Conservation (phyloP, 2,888 invertebrate species). For the Athalia cordata region DNA sequence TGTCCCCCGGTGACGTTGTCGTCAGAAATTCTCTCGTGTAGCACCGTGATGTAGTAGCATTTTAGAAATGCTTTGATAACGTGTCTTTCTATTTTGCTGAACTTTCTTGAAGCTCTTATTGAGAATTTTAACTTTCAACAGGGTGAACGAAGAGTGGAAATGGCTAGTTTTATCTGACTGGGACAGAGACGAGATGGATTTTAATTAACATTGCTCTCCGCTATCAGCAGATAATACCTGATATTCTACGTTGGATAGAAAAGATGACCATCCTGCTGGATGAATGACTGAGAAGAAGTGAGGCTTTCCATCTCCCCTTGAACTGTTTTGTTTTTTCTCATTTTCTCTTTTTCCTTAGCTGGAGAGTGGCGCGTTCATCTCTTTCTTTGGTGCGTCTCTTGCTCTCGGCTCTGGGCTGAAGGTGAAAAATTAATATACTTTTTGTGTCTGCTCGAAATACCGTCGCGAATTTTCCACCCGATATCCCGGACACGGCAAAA, state of each 20-base stretch:
- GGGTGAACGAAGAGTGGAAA: conserved; percentile 13
- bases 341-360: neutral
- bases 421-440: conserved; percentile 45
- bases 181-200: neutral
- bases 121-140: neutral
- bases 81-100: neutral
- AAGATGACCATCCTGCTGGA: conserved; percentile 30
- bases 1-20: no score
- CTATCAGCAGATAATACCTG: conserved; percentile 39
- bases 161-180: conserved; percentile 15
- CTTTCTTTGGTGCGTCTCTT: conserved; percentile 41
- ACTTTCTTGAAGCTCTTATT: conserved; percentile 5
- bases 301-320: neutral
- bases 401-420: conserved; percentile 41
- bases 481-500: conserved; percentile 38
- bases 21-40: neutral
- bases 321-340: conserved; percentile 1
- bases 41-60: neutral
- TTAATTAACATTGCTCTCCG: conserved; percentile 24
- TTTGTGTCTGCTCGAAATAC: conserved; percentile 40
- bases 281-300: conserved; percentile 26
- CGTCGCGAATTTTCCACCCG: conserved; percentile 44
- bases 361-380: neutral
- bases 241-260: conserved; percentile 38
- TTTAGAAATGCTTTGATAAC: conserved; percentile 4